phyloP scores from a whole-genome alignment of 1,140 invertebrate genomes.

The Stratiolaelaps scimitus region DNA sequence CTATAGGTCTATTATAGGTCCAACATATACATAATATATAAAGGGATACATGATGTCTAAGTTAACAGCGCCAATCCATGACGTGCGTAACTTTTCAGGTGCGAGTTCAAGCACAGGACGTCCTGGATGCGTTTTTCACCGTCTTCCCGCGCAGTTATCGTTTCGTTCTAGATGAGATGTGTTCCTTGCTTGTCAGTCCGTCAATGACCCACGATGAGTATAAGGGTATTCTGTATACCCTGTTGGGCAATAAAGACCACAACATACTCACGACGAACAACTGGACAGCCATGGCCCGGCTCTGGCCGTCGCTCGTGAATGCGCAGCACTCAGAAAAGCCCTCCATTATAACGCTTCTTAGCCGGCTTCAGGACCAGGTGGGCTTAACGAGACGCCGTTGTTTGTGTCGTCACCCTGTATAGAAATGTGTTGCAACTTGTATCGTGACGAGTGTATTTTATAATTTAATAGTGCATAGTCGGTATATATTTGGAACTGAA shows the following conservation, averaged over 20 bases:
- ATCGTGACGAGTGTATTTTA: too few relatives aligned
- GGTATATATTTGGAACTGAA: too few relatives aligned
- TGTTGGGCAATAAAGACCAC: constrained; percentile 52
- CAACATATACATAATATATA: too few relatives aligned
- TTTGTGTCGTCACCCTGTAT: too few relatives aligned
- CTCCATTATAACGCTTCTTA: constrained; percentile 60
- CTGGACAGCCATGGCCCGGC: constrained; percentile 54
- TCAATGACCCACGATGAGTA: constrained; percentile 55
- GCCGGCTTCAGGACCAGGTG: constrained; percentile 46
- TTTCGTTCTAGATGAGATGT: constrained; percentile 48
- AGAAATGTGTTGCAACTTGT: too few relatives aligned
- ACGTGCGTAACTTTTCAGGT: constrained; percentile 43
- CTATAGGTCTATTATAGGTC: too few relatives aligned
- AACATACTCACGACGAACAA: constrained; percentile 56
- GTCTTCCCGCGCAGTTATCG: constrained; percentile 51
- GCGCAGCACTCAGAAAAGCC: constrained; percentile 65
- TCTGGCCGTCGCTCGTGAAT: constrained; percentile 61
- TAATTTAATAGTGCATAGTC: too few relatives aligned
- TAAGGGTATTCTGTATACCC: constrained; percentile 64
- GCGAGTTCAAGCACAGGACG: constrained; percentile 50
- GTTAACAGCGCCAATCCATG: too few relatives aligned
- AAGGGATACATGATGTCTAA: too few relatives aligned
- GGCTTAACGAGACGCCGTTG: constrained; percentile 4
- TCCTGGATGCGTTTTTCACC: constrained; percentile 45
- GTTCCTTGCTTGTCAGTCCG: constrained; percentile 48